phyloP scores from a whole-genome alignment of 2,888 invertebrate species.

The Lasioglossum morio region DNA sequence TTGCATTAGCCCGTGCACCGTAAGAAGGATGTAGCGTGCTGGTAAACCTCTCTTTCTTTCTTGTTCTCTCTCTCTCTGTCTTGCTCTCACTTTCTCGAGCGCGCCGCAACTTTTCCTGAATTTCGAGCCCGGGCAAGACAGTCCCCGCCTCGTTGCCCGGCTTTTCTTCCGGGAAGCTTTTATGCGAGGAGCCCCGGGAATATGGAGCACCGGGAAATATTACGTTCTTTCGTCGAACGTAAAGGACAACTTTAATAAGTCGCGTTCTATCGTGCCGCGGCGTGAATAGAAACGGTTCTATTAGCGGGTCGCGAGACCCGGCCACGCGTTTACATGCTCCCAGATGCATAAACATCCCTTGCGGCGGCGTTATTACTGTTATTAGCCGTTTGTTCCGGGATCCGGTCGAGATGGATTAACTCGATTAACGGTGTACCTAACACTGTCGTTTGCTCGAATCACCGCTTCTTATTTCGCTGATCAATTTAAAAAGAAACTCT shows the following conservation, averaged over 20 bases:
- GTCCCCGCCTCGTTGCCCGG: background rate
- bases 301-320: background rate
- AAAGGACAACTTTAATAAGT: conserved; percentile 33
- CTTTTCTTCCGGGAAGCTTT: conserved; percentile 11
- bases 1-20: conserved; percentile 37
- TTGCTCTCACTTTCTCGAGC: background rate
- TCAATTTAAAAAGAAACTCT: background rate
- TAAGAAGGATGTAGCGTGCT: conserved; percentile 37
- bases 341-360: background rate
- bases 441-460: background rate
- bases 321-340: background rate
- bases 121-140: background rate
- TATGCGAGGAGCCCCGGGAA: conserved; percentile 1
- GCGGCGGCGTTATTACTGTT: background rate
- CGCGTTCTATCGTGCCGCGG: background rate
- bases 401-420: background rate
- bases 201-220: conserved; percentile 24
- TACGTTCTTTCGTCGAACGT: conserved; percentile 11
- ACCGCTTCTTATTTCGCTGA: background rate
- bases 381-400: background rate
- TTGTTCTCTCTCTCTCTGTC: background rate
- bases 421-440: background rate
- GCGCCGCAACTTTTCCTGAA: conserved; percentile 20
- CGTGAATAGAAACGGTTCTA: conserved; percentile 1
- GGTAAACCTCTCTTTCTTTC: conserved; percentile 8